These are phyloP conservation scores for Gallinago jamesoni DNA, from an alignment of 2,113 vertebrate genomes.

Conservation along the genomic window DNA sequence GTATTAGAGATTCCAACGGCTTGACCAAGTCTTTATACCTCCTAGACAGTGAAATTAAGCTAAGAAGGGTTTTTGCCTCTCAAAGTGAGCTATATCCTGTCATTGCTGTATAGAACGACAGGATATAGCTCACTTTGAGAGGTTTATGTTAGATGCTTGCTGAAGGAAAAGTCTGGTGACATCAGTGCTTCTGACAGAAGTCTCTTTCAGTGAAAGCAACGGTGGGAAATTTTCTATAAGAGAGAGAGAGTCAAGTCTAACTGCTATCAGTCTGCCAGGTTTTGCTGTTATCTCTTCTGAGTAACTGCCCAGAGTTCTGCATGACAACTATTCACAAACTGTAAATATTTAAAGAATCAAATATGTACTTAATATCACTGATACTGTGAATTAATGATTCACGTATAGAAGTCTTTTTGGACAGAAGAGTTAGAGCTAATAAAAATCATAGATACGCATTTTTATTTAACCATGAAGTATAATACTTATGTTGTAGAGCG, in stretches of 20 bases:
- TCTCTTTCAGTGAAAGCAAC: not conserved
- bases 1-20: not conserved
- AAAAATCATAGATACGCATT: not conserved
- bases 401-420: not conserved
- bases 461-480: not conserved
- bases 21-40: not conserved
- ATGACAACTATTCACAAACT: not conserved
- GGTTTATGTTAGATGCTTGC: not conserved
- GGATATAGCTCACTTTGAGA: not conserved
- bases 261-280: not conserved
- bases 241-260: not conserved
- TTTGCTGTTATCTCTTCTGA: not conserved
- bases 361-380: not conserved
- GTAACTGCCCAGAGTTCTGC: not conserved
- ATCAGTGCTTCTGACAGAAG: not conserved
- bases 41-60: not conserved
- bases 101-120: not conserved
- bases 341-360: not conserved
- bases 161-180: not conserved
- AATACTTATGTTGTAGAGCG: not conserved
- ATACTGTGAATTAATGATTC: fast-evolving
- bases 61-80: not conserved
- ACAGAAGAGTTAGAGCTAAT: not conserved
- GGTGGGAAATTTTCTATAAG: not conserved
- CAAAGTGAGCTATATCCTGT: no score